A percentile compares a stretch with the other conserved stretches of the same genome.
Evolutionary conservation across 2,113 vertebrate genomes (phyloP).

Genomic region (Apteryx owenii): DNA sequence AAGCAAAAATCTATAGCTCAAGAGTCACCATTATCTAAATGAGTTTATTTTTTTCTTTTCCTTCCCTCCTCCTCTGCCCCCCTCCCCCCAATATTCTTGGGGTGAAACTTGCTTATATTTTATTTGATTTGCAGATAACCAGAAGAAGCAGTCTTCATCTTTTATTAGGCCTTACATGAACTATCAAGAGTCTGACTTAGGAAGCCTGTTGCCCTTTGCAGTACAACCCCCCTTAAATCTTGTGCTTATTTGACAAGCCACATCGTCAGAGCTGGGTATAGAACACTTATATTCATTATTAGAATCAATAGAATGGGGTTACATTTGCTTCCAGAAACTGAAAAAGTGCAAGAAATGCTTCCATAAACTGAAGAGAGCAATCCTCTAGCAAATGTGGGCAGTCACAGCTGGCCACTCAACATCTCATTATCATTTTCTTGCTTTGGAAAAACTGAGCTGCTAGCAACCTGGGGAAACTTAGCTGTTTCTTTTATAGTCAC

Average conservation of each 20-base stretch:
- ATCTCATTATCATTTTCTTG: neutral
- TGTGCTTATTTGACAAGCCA: neutral
- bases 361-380: neutral
- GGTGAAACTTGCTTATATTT: neutral
- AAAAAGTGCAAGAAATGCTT: neutral
- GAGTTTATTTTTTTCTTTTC: neutral
- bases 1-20: neutral
- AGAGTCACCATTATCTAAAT: neutral
- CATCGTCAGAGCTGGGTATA: neutral
- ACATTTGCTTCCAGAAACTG: neutral
- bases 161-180: neutral
- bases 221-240: neutral
- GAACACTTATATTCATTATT: neutral
- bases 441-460: neutral
- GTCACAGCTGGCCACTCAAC: neutral
- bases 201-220: neutral
- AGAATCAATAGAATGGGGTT: neutral
- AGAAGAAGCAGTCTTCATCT: neutral
- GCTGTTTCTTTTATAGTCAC: neutral
- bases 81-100: neutral
- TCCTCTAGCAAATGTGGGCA: neutral
- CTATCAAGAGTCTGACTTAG: accelerated
- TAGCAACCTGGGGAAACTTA: neutral
- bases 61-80: too few species aligned
- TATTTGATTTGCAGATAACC: neutral